These are phyloP conservation scores for Sebastiscus albofasciatus DNA, from an alignment of 2,797 vertebrate species.

Conservation along the genomic window DNA sequence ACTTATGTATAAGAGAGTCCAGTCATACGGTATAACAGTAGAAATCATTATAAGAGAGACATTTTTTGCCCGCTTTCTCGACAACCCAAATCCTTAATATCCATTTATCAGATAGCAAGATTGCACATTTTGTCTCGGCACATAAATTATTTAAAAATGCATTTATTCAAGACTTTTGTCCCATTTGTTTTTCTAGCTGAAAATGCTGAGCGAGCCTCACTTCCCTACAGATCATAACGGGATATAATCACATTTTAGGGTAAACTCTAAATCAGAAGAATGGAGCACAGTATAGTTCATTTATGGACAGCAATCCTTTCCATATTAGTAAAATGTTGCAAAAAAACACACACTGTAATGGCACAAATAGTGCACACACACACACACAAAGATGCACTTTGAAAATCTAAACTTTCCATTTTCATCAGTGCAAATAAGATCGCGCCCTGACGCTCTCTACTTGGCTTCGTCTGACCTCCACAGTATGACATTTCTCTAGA, in stretches of 20 bases:
- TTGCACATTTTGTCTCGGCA: not conserved
- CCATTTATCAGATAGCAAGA: not conserved
- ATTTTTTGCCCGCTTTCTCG: not conserved
- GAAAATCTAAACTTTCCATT: not conserved
- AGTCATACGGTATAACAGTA: not conserved
- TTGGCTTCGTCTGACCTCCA: conserved; percentile 17
- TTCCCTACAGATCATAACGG: not conserved
- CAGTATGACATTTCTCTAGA: conserved; percentile 40
- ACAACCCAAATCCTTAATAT: not conserved
- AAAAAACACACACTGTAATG: not conserved
- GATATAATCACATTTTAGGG: not conserved
- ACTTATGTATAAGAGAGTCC: not conserved
- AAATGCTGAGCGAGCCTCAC: not conserved
- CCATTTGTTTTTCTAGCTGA: not conserved
- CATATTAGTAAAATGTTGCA: no score
- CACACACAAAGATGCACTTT: not conserved
- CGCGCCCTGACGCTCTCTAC: not conserved
- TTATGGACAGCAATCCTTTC: not conserved
- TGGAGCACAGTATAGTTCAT: not conserved
- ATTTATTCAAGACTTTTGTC: not conserved
- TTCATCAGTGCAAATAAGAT: conserved; percentile 22
- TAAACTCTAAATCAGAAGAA: not conserved
- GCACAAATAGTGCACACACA: not conserved
- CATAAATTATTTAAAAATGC: not conserved
- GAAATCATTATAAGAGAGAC: not conserved